Conservation (phyloP, 1,140 invertebrate genomes). For the Geopemphigus sp. region DNA sequence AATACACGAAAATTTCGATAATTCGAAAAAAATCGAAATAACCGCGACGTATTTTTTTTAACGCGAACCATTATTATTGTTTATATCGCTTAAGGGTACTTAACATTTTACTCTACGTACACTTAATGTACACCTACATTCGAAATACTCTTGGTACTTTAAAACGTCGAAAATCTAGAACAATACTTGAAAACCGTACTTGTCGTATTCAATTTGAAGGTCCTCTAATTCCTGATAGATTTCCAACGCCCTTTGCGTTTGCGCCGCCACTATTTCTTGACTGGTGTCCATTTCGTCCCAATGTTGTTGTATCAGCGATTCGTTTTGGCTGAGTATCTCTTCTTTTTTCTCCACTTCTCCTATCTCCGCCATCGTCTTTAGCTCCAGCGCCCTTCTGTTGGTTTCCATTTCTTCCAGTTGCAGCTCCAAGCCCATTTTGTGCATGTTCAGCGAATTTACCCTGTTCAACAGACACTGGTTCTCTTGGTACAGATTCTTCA, state of each 20-base stretch:
- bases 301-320: constrained; percentile 37
- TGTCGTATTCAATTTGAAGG: constrained; percentile 21
- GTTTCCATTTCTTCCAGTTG: constrained; percentile 25
- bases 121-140: too few species aligned
- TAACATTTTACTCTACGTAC: too few species aligned
- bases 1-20: too few species aligned
- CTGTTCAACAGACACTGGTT: constrained; percentile 15
- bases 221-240: constrained; percentile 37
- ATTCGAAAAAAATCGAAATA: too few species aligned
- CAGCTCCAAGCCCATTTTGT: constrained; percentile 23
- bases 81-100: too few species aligned
- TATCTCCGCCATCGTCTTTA: not conserved
- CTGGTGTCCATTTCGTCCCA: constrained; percentile 39
- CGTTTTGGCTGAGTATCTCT: constrained; percentile 17
- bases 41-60: too few species aligned
- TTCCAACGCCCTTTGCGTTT: constrained; percentile 13
- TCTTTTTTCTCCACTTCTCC: constrained; percentile 13
- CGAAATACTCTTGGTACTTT: too few species aligned
- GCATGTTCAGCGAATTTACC: constrained; percentile 30
- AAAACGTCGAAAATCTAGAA: not conserved
- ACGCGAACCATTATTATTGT: too few species aligned
- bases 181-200: not conserved
- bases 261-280: constrained; percentile 1
- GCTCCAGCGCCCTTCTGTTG: not conserved
- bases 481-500: not conserved